These are phyloP conservation scores for Aplocera efformata DNA, from an alignment of 2,888 invertebrate genomes.

Conservation along the genomic window DNA sequence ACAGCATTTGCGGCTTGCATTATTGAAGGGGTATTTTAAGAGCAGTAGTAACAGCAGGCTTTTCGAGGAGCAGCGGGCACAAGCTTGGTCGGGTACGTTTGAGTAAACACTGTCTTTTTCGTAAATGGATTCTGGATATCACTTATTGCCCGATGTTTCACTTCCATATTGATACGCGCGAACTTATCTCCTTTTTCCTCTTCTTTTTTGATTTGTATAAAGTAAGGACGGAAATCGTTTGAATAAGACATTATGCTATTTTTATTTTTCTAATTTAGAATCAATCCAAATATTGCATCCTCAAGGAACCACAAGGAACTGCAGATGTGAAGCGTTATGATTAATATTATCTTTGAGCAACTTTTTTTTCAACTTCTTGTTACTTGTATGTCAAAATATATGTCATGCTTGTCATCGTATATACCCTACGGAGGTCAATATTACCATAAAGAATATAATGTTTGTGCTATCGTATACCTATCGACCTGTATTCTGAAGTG, in stretches of 20 bases:
- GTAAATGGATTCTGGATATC: conserved; percentile 59
- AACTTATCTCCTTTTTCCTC: conserved; percentile 70
- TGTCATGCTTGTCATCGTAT: too few relatives aligned
- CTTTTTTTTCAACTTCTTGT: too few relatives aligned
- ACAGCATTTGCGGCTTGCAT: conserved; percentile 2
- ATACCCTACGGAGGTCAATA: too few relatives aligned
- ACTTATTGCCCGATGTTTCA: conserved; percentile 46
- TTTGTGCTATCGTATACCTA: too few relatives aligned
- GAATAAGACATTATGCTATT: conserved; percentile 46
- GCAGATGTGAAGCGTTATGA: too few relatives aligned
- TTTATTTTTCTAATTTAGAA: conserved; percentile 21
- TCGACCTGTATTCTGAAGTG: too few relatives aligned
- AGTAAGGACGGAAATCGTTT: conserved; percentile 66
- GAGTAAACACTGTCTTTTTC: conserved; percentile 55
- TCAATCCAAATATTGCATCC: conserved; percentile 11
- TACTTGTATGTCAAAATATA: too few relatives aligned
- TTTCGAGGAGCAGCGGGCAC: conserved; percentile 63
- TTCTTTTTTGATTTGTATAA: conserved; percentile 59
- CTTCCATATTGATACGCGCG: conserved; percentile 65
- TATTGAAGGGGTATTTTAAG: conserved; percentile 26
- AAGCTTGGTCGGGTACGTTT: conserved; percentile 62
- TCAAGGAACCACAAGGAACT: too few relatives aligned
- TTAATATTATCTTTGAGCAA: too few relatives aligned
- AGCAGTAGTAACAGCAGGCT: conserved; percentile 60
- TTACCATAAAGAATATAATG: too few relatives aligned